Percentiles rank a stretch among this genome's conserved stretches.
Evolutionary conservation across 2,113 vertebrate genomes (phyloP).

Genomic region (Sander vitreus): DNA sequence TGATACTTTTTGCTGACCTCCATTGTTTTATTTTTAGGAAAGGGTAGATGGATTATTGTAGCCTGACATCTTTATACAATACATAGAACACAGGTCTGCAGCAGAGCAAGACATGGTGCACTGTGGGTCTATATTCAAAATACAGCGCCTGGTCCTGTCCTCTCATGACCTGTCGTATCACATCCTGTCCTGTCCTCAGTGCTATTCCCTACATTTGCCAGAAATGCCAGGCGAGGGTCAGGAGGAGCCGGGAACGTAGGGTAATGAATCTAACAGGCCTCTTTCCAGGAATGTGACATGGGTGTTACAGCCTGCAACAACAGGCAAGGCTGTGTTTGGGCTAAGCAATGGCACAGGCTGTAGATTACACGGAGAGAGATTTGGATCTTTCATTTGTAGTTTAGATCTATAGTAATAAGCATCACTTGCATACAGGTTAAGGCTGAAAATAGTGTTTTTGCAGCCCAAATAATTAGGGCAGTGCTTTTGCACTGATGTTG

Average conservation of each 20-base stretch:
- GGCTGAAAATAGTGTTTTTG: background rate
- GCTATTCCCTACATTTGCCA: conserved; percentile 11
- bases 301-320: conserved; percentile 46
- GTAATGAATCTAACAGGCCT: conserved; percentile 14
- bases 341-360: background rate
- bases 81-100: background rate
- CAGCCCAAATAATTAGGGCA: background rate
- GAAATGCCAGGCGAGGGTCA: conserved; percentile 26
- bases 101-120: background rate
- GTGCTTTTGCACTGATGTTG: background rate
- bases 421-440: background rate
- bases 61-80: background rate
- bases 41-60: background rate
- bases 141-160: background rate
- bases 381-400: conserved; percentile 41
- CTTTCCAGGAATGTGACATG: conserved; percentile 60
- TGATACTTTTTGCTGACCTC: background rate
- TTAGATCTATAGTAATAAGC: background rate
- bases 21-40: background rate
- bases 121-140: background rate
- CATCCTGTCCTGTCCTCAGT: background rate
- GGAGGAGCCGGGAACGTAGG: background rate
- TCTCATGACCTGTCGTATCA: background rate
- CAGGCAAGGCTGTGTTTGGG: conserved; percentile 50
- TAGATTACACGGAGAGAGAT: conserved; percentile 38